Percentiles rank a stretch among this genome's conserved stretches.
Evolutionary conservation across 1,140 invertebrate genomes (phyloP).

Genomic region (Daktulosphaira vitifoliae): DNA sequence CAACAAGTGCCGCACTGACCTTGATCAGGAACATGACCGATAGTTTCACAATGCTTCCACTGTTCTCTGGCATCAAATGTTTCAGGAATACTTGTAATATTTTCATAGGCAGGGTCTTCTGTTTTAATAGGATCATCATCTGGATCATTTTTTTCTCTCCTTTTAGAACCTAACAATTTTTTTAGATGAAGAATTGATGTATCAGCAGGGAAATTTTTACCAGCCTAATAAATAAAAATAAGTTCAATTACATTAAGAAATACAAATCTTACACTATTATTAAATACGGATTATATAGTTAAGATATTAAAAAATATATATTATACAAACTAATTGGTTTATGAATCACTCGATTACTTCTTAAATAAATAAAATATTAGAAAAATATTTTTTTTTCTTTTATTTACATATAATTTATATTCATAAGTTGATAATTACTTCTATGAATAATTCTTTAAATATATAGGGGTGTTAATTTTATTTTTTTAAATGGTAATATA

Average conservation of each 20-base stretch:
- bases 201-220: not conserved
- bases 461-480: too few relatives aligned
- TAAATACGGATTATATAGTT: too few relatives aligned
- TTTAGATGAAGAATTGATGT: not conserved
- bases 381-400: not conserved
- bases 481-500: too few relatives aligned
- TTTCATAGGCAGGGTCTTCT: not conserved
- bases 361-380: too few relatives aligned
- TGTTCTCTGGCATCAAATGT: slow-evolving; percentile 67
- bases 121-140: not conserved
- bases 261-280: too few relatives aligned
- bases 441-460: too few relatives aligned
- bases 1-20: slow-evolving; percentile 53
- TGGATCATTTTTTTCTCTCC: not conserved
- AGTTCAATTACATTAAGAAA: too few relatives aligned
- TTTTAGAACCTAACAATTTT: not conserved
- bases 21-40: slow-evolving; percentile 62
- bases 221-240: not conserved
- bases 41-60: slow-evolving; percentile 75
- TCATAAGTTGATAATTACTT: too few relatives aligned
- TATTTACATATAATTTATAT: not conserved
- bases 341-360: not conserved
- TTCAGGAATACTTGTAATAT: slow-evolving; percentile 50
- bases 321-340: not conserved
- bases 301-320: not conserved